A percentile compares a stretch with the other conserved stretches of the same genome.
Conservation (phyloP, 2,888 invertebrate genomes). For the Noctua janthe region DNA sequence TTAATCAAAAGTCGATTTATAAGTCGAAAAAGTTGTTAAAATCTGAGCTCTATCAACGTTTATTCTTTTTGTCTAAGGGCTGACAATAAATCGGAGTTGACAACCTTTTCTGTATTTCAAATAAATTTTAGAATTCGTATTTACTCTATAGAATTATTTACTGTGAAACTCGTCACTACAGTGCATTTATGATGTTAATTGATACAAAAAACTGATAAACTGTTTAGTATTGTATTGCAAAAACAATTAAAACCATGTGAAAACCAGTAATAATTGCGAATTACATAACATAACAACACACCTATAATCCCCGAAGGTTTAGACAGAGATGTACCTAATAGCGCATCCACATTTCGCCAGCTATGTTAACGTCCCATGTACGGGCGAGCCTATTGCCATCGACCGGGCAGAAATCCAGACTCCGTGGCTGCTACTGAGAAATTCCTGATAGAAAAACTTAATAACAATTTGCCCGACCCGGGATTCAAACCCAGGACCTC, state of each 20-base stretch:
- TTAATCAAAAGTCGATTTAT: slow-evolving; percentile 54
- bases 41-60: slow-evolving; percentile 33
- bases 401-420: too few relatives aligned
- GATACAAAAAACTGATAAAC: background rate
- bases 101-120: slow-evolving; percentile 33
- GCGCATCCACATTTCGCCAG: too few relatives aligned
- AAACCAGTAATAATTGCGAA: background rate
- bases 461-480: too few relatives aligned
- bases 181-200: background rate
- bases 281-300: too few relatives aligned
- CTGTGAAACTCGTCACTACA: background rate
- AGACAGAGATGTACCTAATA: too few relatives aligned
- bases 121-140: slow-evolving; percentile 28
- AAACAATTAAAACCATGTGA: background rate
- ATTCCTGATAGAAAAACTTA: too few relatives aligned
- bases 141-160: background rate
- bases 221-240: background rate
- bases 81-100: slow-evolving; percentile 32
- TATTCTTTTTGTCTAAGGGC: slow-evolving; percentile 46
- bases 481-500: too few relatives aligned
- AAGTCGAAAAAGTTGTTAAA: slow-evolving; percentile 53
- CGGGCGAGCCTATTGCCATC: too few relatives aligned
- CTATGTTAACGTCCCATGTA: too few relatives aligned
- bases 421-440: too few relatives aligned
- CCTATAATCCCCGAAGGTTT: too few relatives aligned